Conservation (phyloP, 2,797 vertebrate genomes). For the Hypotaenidia okinawae region DNA sequence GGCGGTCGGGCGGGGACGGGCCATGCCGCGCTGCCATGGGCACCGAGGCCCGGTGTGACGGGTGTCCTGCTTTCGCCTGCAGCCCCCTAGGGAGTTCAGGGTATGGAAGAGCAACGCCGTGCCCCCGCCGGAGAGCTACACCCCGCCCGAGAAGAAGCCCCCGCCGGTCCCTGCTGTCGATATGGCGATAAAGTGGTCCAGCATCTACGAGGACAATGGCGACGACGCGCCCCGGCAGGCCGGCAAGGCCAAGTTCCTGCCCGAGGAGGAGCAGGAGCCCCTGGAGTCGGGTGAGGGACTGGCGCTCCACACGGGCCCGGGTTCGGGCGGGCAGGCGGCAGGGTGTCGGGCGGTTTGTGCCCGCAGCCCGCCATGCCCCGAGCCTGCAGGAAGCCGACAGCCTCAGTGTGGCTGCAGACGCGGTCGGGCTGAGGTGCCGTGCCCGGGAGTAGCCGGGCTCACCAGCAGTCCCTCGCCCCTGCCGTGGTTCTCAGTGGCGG, state of each 20-base stretch:
- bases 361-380: too few relatives aligned
- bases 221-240: slow-evolving; percentile 87
- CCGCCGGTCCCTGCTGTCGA: slow-evolving; percentile 89
- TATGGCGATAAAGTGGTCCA: slow-evolving; percentile 98
- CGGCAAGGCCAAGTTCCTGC: slow-evolving; percentile 80
- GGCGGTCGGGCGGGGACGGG: background rate
- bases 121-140: slow-evolving; percentile 88
- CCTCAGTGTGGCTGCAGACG: rapidly evolving
- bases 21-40: background rate
- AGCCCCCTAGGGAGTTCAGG: slow-evolving; percentile 91
- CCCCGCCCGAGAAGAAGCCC: slow-evolving; percentile 83
- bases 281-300: background rate
- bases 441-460: rapidly evolving
- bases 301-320: too few relatives aligned
- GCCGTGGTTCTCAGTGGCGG: background rate
- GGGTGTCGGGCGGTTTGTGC: too few relatives aligned
- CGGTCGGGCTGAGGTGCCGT: rapidly evolving
- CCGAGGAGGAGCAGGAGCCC: slow-evolving; percentile 79
- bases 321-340: too few relatives aligned
- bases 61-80: slow-evolving; percentile 1
- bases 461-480: background rate
- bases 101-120: slow-evolving; percentile 90
- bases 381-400: too few relatives aligned
- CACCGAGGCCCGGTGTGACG: background rate
- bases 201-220: slow-evolving; percentile 95